A percentile compares a stretch with the other conserved stretches of the same genome.
These are phyloP conservation scores for Phrynosoma platyrhinos DNA, from an alignment of 2,113 vertebrate species.

Conservation along the genomic window DNA sequence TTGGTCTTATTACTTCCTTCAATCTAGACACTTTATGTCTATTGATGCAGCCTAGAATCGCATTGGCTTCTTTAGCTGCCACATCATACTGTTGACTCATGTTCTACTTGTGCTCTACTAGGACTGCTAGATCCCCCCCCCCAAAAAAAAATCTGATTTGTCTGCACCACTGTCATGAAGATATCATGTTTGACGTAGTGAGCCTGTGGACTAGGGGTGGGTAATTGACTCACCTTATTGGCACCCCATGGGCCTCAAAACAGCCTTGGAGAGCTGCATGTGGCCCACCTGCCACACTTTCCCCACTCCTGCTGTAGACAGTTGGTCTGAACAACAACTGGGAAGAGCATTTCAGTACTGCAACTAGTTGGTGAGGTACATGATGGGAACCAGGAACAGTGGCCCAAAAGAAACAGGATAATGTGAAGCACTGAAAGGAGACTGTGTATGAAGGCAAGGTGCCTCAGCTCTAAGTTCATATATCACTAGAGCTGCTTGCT, in stretches of 20 bases:
- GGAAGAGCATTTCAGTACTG: not conserved
- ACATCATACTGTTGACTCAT: no score
- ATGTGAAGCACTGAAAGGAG: not conserved
- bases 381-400: not conserved
- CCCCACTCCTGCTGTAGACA: no score
- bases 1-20: no score
- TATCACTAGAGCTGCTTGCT: rapidly evolving
- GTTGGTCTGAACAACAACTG: conserved; percentile 18
- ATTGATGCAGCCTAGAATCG: no score
- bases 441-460: conserved; percentile 20
- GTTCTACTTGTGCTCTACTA: no score
- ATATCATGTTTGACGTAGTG: not conserved
- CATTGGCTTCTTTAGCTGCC: no score
- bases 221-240: no score
- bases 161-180: not conserved
- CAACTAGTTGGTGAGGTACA: not conserved
- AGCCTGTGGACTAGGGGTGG: not conserved
- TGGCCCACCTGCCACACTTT: no score
- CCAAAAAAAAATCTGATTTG: not conserved
- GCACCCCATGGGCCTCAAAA: no score
- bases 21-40: no score
- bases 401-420: not conserved
- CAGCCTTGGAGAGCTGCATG: no score
- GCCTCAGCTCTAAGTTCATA: not conserved
- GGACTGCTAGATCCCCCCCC: no score